phyloP scores from a whole-genome alignment of 37 sponge, comb jelly and placozoan species.

The Hexactinellida sp. region DNA sequence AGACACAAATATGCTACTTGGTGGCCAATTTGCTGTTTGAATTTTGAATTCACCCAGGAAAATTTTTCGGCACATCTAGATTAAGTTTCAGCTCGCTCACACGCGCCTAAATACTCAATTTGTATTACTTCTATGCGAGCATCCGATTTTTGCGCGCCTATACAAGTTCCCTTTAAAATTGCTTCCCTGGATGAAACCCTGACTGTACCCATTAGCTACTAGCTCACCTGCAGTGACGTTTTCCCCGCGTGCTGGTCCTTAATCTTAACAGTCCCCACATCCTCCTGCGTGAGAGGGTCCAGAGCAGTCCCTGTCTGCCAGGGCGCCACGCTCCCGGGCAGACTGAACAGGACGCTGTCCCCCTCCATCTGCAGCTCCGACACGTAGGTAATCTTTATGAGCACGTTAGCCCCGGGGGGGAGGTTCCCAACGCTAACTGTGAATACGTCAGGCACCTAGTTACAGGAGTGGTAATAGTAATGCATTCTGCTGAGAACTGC shows the following conservation, averaged over 20 bases:
- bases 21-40: too few relatives aligned
- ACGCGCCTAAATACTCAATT: too few relatives aligned
- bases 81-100: too few relatives aligned
- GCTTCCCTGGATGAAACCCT: too few relatives aligned
- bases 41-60: too few relatives aligned
- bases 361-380: slow-evolving; percentile 84
- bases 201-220: too few relatives aligned
- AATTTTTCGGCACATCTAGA: too few relatives aligned
- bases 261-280: slow-evolving; percentile 70
- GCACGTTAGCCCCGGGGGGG: slow-evolving; percentile 84
- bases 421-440: slow-evolving; percentile 96
- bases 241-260: slow-evolving; percentile 36
- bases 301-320: slow-evolving; percentile 76
- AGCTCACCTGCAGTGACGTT: background rate
- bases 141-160: too few relatives aligned
- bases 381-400: slow-evolving; percentile 98
- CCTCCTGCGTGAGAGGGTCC: slow-evolving; percentile 59
- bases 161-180: too few relatives aligned
- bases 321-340: slow-evolving; percentile 86
- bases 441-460: slow-evolving; percentile 74
- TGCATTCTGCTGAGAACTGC: too few relatives aligned
- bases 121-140: too few relatives aligned
- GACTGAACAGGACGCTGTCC: slow-evolving; percentile 68
- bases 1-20: too few relatives aligned
- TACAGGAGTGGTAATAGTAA: background rate